These are phyloP conservation scores for Cuculus canorus DNA, from an alignment of 2,797 vertebrate genomes.

Conservation along the genomic window DNA sequence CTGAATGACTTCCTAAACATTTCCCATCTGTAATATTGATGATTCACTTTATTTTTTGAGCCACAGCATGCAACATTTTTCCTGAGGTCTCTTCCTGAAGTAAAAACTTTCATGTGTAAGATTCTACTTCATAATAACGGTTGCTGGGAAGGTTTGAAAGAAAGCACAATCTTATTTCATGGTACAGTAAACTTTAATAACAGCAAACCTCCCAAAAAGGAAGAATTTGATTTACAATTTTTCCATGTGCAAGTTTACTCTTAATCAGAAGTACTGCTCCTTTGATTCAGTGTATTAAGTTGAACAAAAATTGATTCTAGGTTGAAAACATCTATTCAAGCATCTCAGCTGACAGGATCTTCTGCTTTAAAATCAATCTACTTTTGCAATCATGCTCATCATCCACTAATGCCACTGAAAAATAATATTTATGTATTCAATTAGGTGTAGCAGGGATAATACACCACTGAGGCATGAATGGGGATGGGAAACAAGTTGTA, in stretches of 20 bases:
- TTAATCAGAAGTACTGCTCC: slow-evolving; percentile 67
- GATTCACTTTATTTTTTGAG: slow-evolving; percentile 13
- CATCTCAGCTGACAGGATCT: slow-evolving; percentile 57
- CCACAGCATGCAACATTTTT: neutral
- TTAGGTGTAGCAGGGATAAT: neutral
- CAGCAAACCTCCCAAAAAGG: slow-evolving; percentile 27
- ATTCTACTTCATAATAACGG: slow-evolving; percentile 6
- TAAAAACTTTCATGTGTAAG: slow-evolving; percentile 2
- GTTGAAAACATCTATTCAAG: slow-evolving; percentile 61
- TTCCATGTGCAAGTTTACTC: slow-evolving; percentile 40
- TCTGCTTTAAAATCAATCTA: slow-evolving; percentile 59
- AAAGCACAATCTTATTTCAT: slow-evolving; percentile 72
- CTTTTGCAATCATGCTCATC: slow-evolving; percentile 57
- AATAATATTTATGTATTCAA: slow-evolving; percentile 34
- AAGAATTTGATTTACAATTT: slow-evolving; percentile 71
- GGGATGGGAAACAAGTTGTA: neutral
- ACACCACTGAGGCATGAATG: neutral
- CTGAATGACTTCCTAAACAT: neutral
- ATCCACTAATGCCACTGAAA: slow-evolving; percentile 36
- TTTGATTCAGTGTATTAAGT: slow-evolving; percentile 48
- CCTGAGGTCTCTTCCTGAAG: neutral
- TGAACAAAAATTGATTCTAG: slow-evolving; percentile 70
- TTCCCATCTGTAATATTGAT: neutral
- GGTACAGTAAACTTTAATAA: slow-evolving; percentile 73
- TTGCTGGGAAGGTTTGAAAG: slow-evolving; percentile 61